Evolutionary conservation across 2,113 vertebrate genomes (phyloP), one percentile per base, ranked within the genome.

Genomic region (Peromyscus polionotus): DNA sequence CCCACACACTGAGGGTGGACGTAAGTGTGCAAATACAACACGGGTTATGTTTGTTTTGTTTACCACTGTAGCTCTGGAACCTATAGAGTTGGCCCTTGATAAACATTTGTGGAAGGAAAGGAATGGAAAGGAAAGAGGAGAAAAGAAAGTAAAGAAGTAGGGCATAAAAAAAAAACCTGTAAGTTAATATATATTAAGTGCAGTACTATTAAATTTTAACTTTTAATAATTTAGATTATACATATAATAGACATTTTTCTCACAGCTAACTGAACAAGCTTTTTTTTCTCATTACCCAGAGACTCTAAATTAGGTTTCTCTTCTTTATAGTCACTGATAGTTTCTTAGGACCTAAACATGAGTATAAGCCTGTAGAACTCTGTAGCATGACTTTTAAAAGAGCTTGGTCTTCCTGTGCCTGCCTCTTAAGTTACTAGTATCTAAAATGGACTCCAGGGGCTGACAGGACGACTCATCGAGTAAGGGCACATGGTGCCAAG

Each of bases 321-420:
- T 90, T 84, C 10, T 84, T 93, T 88, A 83, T n/a, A 31, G 75
- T 1, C 54, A 96, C 45, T 63, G 95, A 42, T 70, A 90, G n/a
- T 63, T 91, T 94, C 68, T 76, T 90, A 77, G 65, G 28, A 42
- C 45, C 92, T 88, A 92, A 95, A 95, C 54, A 84, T 31, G 28
- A 48, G 39, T 92, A 59, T 70, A 87, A 70, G 45, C 51, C 79
- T 72, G 2, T 65, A 81, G 16, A 76, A 83, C 17, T 73, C 83
- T 72, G 4, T 75, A 68, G 39, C 33, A 39, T n/a, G 10, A 20
- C 39, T 90, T 96, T 93, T 67, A 59, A 51, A 63, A 75, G 61
- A 70, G 65, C 67, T 45, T 42, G 7, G n/a, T 61, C 48, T 96
- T 68, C 70, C 67, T 81, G 39, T 28, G 28, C 31, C 93, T 95